Conservation (phyloP, 1,140 invertebrate species). For the Harpegnathos saltator region DNA sequence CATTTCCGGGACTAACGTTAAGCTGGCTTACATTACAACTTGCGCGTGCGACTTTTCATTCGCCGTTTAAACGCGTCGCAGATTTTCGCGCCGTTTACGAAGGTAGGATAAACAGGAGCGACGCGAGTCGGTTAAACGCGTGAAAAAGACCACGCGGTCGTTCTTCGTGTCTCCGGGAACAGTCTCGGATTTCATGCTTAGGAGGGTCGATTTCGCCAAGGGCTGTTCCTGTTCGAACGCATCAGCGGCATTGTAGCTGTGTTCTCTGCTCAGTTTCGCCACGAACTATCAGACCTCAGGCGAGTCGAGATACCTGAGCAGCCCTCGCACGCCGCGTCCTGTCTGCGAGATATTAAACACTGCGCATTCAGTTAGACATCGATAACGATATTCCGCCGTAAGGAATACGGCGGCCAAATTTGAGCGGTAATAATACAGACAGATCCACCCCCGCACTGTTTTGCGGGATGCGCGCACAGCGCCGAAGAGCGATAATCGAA, state of each 20-base stretch:
- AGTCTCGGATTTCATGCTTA: neutral
- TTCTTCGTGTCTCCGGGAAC: neutral
- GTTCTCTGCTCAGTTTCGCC: neutral
- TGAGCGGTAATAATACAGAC: conserved; percentile 22
- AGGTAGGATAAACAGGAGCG: too few relatives aligned
- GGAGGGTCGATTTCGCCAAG: neutral
- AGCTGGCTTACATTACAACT: neutral
- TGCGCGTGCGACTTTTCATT: neutral
- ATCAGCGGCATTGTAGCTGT: neutral
- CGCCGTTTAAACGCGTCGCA: too few relatives aligned
- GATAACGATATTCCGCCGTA: conserved; percentile 24
- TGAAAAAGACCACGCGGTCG: neutral
- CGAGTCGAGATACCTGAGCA: neutral
- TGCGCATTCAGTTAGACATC: conserved; percentile 15
- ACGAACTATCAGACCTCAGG: neutral
- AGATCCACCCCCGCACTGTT: too few relatives aligned
- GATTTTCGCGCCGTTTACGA: neutral
- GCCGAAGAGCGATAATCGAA: conserved; percentile 7
- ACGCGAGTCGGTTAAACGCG: neutral
- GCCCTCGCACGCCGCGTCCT: neutral
- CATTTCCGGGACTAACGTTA: neutral
- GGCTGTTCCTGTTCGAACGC: neutral
- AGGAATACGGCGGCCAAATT: conserved; percentile 3
- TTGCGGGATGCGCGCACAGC: conserved; percentile 38
- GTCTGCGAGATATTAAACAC: conserved; percentile 2